Evolutionary conservation across 2,888 invertebrate species (phyloP), one percentile per base, ranked within the genome.

Genomic region (Ochropleura leucogaster): DNA sequence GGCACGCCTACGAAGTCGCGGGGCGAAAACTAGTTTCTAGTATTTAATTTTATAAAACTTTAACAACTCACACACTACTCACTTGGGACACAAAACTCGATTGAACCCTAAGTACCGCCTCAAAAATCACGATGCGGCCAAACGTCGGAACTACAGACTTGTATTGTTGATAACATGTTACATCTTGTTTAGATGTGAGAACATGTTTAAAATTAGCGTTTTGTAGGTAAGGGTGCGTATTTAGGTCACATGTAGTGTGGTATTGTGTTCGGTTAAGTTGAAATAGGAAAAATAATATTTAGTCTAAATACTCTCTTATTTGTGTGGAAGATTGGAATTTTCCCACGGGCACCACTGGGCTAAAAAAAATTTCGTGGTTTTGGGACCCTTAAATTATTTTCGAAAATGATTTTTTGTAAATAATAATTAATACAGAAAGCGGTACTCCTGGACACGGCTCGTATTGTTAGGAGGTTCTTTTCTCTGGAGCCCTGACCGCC

Each of bases 161-260:
- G 63, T 66, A 71, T 79, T 83, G 82, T 72, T 63, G 79, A 64
- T 70, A 79, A 53, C 62, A 40, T 66, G 79, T 65, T n/a, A 72
- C 57, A 44, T 57, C 62, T 53, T 59, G 73, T 82, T 59, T 0
- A 49, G 72, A 80, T 83, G 78, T 8, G n/a, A 8, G 65, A 18
- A 53, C 74, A 65, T 63, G 66, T 62, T 72, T 72, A 72, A 79
- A 79, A 83, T 80, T 79, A 79, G 67, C 65, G n/a, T 53, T 30
- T 46, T 18, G 20, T 30, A 12, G 16, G 42, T 80, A 63, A 40
- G 79, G 83, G 69, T 49, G 40, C 7, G 20, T 30, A 80, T 63
- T 7, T 80, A 6, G 80, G 80, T 83, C 80, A 80, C 42, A 4
- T 0, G 3, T 57, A 20, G 42, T 46, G 20, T 20, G 3, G 0